phyloP scores from a whole-genome alignment of 1,140 invertebrate genomes.

The Hyles euphorbiae region DNA sequence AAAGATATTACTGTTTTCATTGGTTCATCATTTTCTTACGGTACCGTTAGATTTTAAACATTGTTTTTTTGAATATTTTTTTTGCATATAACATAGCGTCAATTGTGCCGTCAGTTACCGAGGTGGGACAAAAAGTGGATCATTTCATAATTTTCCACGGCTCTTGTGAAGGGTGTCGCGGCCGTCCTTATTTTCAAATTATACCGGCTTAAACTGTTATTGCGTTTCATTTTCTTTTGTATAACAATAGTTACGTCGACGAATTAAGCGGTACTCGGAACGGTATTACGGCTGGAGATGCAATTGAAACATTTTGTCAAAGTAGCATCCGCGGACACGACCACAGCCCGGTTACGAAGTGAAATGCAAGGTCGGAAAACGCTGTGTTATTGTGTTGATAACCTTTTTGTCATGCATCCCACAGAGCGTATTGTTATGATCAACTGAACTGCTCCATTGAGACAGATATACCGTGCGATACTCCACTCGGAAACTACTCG shows the following conservation, averaged over 20 bases:
- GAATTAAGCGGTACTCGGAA: constrained; percentile 50
- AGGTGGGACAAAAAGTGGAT: neutral
- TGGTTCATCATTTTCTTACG: too few species aligned
- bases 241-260: constrained; percentile 26
- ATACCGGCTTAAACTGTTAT: constrained; percentile 14
- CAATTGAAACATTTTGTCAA: constrained; percentile 43
- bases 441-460: constrained; percentile 47
- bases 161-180: constrained; percentile 4
- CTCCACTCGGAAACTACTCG: constrained; percentile 32
- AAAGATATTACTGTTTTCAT: too few species aligned
- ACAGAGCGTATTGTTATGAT: constrained; percentile 40
- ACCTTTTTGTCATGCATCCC: constrained; percentile 57
- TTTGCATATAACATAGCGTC: neutral
- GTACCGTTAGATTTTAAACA: too few species aligned
- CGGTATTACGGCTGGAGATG: constrained; percentile 54
- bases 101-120: neutral
- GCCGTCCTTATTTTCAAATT: constrained; percentile 6
- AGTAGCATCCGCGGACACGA: constrained; percentile 47
- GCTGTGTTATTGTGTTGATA: constrained; percentile 43
- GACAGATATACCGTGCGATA: constrained; percentile 53
- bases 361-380: constrained; percentile 50
- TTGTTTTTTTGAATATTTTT: neutral
- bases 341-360: constrained; percentile 46
- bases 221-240: constrained; percentile 22
- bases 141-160: constrained; percentile 2